Percentiles rank a stretch among this genome's conserved stretches.
phyloP scores from a whole-genome alignment of 2,797 vertebrate genomes.

The Aratinga solstitialis region DNA sequence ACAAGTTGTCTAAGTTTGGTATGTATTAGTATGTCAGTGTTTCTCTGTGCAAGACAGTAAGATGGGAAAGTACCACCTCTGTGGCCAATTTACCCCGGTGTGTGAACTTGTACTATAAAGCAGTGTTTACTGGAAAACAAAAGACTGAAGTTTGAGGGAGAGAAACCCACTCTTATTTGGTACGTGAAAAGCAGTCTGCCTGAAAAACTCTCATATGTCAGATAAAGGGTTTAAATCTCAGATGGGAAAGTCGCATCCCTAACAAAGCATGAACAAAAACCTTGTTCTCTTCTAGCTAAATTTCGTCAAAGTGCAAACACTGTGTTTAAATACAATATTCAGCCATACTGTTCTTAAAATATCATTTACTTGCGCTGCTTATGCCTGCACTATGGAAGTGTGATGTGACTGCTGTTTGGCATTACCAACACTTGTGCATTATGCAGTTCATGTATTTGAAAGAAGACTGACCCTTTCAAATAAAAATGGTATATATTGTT shows the following conservation, averaged over 20 bases:
- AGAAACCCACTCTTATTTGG: slow-evolving; percentile 39
- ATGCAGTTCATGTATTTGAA: slow-evolving; percentile 77
- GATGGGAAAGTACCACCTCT: slow-evolving; percentile 52
- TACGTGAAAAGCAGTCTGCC: slow-evolving; percentile 62
- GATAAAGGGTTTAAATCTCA: slow-evolving; percentile 57
- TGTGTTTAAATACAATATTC: slow-evolving; percentile 73
- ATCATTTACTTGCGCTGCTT: slow-evolving; percentile 74
- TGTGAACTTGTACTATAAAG: slow-evolving; percentile 56
- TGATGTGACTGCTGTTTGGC: slow-evolving; percentile 77
- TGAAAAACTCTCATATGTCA: slow-evolving; percentile 38
- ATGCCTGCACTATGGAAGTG: slow-evolving; percentile 73
- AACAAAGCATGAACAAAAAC: slow-evolving; percentile 75
- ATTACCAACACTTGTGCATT: slow-evolving; percentile 76
- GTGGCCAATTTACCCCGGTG: slow-evolving; percentile 25
- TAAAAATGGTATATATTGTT: slow-evolving; percentile 80
- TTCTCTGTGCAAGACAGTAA: slow-evolving; percentile 70
- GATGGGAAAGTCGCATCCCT: slow-evolving; percentile 55
- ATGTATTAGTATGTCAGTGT: slow-evolving; percentile 74
- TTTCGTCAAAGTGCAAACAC: slow-evolving; percentile 72
- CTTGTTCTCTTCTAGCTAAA: slow-evolving; percentile 72
- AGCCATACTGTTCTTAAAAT: slow-evolving; percentile 73
- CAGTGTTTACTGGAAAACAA: slow-evolving; percentile 62
- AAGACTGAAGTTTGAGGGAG: slow-evolving; percentile 39
- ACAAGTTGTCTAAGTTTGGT: slow-evolving; percentile 69
- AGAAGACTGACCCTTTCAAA: slow-evolving; percentile 76